Percentiles rank a stretch among this genome's conserved stretches.
Conservation (phyloP, 64 coral and sea anemone genomes). For the Astreopora myriophthalma region DNA sequence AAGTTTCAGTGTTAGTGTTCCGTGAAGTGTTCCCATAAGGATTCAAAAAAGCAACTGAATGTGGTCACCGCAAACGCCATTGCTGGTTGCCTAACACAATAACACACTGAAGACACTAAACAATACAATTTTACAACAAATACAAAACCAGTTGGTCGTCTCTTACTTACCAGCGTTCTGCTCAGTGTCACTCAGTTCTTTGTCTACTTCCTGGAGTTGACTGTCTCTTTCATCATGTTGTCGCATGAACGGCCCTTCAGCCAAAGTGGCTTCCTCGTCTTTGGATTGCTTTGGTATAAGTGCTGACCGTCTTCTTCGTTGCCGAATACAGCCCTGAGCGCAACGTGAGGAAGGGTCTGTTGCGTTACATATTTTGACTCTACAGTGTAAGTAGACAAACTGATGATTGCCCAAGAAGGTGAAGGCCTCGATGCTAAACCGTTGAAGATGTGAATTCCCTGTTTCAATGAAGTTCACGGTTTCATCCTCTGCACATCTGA, state of each 20-base stretch:
- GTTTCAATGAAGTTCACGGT: neutral
- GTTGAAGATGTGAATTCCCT: neutral
- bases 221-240: neutral
- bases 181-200: neutral
- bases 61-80: no score
- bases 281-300: neutral
- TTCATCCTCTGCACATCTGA: neutral
- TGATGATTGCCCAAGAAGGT: neutral
- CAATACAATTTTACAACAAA: no score
- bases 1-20: no score
- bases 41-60: no score
- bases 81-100: no score
- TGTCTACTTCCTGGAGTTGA: neutral
- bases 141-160: neutral
- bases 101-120: no score
- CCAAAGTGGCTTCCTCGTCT: neutral
- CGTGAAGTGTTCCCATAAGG: no score
- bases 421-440: constrained; percentile 16
- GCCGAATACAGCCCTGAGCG: constrained; percentile 8
- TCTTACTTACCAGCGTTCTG: neutral
- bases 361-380: constrained; percentile 27
- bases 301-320: neutral
- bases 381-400: constrained; percentile 38
- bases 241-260: constrained; percentile 3
- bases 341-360: constrained; percentile 24